These are phyloP conservation scores for Pantherophis vulpinus DNA, from an alignment of 2,797 vertebrate species.

Conservation along the genomic window DNA sequence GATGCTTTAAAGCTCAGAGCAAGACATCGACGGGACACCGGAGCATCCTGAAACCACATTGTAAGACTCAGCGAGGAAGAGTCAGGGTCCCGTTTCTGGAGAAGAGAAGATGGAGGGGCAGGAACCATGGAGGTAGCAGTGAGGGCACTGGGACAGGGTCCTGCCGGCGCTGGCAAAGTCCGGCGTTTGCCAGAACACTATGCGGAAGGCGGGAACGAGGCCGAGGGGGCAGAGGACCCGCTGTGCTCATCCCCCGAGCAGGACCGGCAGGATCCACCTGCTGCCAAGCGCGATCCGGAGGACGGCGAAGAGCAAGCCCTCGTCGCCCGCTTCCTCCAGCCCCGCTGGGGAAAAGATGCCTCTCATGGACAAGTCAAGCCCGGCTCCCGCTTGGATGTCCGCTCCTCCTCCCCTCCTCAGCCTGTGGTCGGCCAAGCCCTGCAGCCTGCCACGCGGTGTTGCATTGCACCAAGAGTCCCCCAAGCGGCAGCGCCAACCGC, in stretches of 20 bases:
- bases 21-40: neutral
- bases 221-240: neutral
- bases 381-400: neutral
- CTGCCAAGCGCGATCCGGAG: neutral
- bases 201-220: neutral
- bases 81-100: neutral
- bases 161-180: neutral
- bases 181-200: neutral
- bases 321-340: neutral
- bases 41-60: constrained; percentile 27
- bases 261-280: neutral
- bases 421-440: neutral
- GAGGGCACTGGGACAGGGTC: neutral
- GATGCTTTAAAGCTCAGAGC: neutral
- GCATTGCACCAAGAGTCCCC: constrained; percentile 16
- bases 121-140: neutral
- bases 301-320: neutral
- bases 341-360: neutral
- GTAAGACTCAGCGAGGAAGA: neutral
- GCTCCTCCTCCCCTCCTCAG: neutral
- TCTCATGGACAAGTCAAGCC: neutral
- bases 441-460: constrained; percentile 22
- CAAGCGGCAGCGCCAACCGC: neutral
- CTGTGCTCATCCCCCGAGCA: neutral
- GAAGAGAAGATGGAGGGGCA: neutral